A percentile compares a stretch with the other conserved stretches of the same genome.
Evolutionary conservation across 1,140 invertebrate genomes (phyloP).

Genomic region (Neodiprion lecontei): DNA sequence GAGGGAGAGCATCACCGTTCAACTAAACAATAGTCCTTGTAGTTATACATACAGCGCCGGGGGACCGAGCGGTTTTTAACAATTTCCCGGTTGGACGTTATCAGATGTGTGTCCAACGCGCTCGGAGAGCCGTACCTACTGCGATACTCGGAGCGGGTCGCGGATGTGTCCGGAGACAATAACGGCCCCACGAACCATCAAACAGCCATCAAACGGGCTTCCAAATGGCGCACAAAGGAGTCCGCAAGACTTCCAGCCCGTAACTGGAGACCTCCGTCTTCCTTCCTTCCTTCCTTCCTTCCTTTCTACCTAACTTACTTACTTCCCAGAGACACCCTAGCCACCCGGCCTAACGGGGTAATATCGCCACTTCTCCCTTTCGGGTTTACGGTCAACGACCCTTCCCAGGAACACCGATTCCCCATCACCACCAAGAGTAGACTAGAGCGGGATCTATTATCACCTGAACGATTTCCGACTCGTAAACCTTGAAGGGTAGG

Average conservation of each 20-base stretch:
- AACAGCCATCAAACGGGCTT: conserved; percentile 58
- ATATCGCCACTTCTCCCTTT: not conserved
- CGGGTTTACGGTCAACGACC: not conserved
- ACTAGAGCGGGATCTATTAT: too few relatives aligned
- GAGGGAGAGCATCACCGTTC: conserved; percentile 18
- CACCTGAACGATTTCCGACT: too few relatives aligned
- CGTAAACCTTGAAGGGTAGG: too few relatives aligned
- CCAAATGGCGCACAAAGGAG: conserved; percentile 51
- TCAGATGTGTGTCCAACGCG: conserved; percentile 51
- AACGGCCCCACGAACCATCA: conserved; percentile 55
- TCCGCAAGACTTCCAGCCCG: conserved; percentile 31
- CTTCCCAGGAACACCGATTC: not conserved
- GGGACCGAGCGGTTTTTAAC: conserved; percentile 43
- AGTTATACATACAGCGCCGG: conserved; percentile 15
- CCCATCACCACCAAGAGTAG: too few relatives aligned
- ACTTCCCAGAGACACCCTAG: conserved; percentile 19
- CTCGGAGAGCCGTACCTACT: conserved; percentile 19
- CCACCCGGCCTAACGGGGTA: not conserved
- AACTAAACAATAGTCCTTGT: conserved; percentile 23
- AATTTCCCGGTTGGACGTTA: conserved; percentile 52
- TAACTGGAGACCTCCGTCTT: conserved; percentile 30
- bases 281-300: conserved; percentile 21
- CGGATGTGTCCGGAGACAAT: conserved; percentile 51
- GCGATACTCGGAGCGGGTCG: conserved; percentile 13
- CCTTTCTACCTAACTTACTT: conserved; percentile 31